Evolutionary conservation across 92 coral and sea anemone species (phyloP).

Genomic region (Scolanthus callimorphus): DNA sequence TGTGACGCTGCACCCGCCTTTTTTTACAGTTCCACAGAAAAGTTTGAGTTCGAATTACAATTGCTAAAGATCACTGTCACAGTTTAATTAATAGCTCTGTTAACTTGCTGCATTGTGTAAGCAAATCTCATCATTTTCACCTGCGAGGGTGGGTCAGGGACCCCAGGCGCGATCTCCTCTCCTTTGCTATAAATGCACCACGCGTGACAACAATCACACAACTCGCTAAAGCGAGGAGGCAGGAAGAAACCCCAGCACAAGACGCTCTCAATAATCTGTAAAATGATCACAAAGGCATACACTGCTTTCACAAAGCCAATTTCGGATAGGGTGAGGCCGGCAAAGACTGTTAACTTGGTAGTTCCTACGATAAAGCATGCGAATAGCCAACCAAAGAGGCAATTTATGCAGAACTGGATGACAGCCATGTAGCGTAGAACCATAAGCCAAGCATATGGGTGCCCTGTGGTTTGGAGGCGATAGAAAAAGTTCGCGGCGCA

Average conservation of each 20-base stretch:
- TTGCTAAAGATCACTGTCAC: too few species aligned
- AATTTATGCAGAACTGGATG: not conserved
- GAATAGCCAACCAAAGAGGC: not conserved
- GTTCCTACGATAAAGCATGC: not conserved
- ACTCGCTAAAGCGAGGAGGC: not conserved
- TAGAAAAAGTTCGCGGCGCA: conserved; percentile 4
- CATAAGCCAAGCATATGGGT: conserved; percentile 10
- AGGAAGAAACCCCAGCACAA: conserved; percentile 3
- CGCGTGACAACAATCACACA: conserved; percentile 2
- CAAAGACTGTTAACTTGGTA: not conserved
- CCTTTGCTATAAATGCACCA: conserved; percentile 33
- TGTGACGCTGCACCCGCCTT: too few species aligned
- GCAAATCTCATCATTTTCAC: conserved; percentile 6
- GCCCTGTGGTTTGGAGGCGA: not conserved
- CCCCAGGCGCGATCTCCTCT: conserved; percentile 14
- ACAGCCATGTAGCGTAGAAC: conserved; percentile 2
- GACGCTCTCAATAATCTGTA: not conserved
- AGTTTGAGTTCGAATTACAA: too few species aligned
- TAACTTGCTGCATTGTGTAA: not conserved
- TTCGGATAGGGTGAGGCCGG: not conserved
- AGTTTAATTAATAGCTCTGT: not conserved
- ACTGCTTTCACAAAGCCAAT: not conserved
- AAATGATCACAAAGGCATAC: not conserved
- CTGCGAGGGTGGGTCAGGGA: conserved; percentile 9
- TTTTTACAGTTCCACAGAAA: too few species aligned